These are phyloP conservation scores for Podotricha telesiphe DNA, from an alignment of 2,888 invertebrate species.

Conservation along the genomic window DNA sequence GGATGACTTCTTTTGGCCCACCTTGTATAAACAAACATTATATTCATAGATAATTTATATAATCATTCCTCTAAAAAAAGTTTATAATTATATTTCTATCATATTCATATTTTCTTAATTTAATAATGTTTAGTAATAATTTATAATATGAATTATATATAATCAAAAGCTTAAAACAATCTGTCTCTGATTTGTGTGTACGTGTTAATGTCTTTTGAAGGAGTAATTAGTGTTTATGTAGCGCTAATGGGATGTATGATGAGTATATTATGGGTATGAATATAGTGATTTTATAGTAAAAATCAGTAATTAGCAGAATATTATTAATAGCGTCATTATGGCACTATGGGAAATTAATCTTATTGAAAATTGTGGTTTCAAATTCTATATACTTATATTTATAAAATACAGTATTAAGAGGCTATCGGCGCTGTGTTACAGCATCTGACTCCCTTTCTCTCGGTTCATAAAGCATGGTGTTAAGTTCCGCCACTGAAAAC, in stretches of 20 bases:
- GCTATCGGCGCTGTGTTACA: no score
- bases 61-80: no score
- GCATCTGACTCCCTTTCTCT: no score
- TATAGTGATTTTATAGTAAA: constrained; percentile 19
- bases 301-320: constrained; percentile 13
- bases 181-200: constrained; percentile 26
- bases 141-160: background rate
- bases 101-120: no score
- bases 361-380: background rate
- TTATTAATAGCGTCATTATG: background rate
- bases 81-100: no score
- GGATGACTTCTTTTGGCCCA: no score
- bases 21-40: no score
- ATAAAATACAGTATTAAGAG: no score
- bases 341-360: background rate
- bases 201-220: constrained; percentile 27
- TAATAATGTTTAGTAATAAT: background rate
- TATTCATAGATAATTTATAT: no score
- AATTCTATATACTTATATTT: background rate
- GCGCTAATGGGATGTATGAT: constrained; percentile 7
- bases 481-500: no score
- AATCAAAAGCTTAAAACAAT: constrained; percentile 17
- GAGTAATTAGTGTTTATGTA: constrained; percentile 19
- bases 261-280: constrained; percentile 16
- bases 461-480: no score